phyloP scores from a whole-genome alignment of 2,888 invertebrate species.

The Chamaedrilus cognettii region DNA sequence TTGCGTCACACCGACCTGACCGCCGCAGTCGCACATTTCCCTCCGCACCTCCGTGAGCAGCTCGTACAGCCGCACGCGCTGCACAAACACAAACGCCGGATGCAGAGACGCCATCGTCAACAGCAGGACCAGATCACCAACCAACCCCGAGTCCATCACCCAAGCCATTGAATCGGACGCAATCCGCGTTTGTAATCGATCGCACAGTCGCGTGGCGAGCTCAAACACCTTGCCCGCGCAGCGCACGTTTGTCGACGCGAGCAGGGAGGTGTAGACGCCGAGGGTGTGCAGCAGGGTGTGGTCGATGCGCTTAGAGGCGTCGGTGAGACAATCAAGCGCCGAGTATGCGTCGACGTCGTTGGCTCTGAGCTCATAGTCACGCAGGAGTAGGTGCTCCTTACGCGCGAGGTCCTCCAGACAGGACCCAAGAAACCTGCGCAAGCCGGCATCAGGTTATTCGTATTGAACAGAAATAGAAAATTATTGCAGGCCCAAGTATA shows the following conservation, averaged over 20 bases:
- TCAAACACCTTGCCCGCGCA: slow-evolving; percentile 66
- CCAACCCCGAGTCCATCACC: too few relatives aligned
- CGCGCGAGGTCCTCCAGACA: slow-evolving; percentile 93
- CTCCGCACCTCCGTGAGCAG: neutral
- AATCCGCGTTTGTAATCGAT: neutral
- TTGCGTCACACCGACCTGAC: too few relatives aligned
- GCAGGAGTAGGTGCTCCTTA: slow-evolving; percentile 87
- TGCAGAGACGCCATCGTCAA: slow-evolving; percentile 93
- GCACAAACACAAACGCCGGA: slow-evolving; percentile 93
- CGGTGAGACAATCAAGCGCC: slow-evolving; percentile 38
- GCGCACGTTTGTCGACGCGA: slow-evolving; percentile 85
- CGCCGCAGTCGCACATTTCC: neutral
- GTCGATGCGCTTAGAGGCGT: slow-evolving; percentile 55
- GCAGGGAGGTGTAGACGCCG: slow-evolving; percentile 83
- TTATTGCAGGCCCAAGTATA: too few relatives aligned
- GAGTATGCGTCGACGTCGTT: slow-evolving; percentile 71
- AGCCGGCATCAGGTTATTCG: too few relatives aligned
- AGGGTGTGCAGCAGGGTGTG: slow-evolving; percentile 81
- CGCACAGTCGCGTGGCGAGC: neutral
- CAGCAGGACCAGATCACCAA: slow-evolving; percentile 74
- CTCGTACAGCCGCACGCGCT: slow-evolving; percentile 63
- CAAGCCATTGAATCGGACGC: too few relatives aligned
- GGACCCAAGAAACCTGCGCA: slow-evolving; percentile 80
- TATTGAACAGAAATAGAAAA: too few relatives aligned
- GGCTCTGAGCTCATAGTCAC: slow-evolving; percentile 85